Percentiles rank a stretch among this genome's conserved stretches.
Evolutionary conservation across 2,113 vertebrate genomes (phyloP).

Genomic region (Pardalotus punctatus): DNA sequence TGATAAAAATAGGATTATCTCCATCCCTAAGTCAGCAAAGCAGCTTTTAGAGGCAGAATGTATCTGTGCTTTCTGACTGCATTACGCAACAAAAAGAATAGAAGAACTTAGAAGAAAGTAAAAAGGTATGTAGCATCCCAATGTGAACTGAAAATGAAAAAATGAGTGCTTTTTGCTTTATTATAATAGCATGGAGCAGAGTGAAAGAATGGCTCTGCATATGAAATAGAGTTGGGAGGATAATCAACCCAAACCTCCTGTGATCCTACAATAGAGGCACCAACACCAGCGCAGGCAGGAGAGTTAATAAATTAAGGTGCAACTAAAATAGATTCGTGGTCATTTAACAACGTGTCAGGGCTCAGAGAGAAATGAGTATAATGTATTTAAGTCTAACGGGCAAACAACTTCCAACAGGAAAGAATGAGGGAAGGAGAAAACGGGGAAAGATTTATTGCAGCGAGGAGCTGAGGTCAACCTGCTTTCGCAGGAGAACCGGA

Average conservation of each 20-base stretch:
- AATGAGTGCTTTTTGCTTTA: background rate
- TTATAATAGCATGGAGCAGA: background rate
- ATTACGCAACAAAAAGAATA: background rate
- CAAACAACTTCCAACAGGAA: conserved; percentile 13
- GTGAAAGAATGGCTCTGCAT: conserved; percentile 19
- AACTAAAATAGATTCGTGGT: conserved; percentile 28
- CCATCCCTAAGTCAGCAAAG: background rate
- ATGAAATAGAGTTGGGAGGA: conserved; percentile 8
- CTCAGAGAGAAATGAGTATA: background rate
- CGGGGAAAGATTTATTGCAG: conserved; percentile 27
- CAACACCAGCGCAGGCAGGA: background rate
- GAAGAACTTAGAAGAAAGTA: background rate
- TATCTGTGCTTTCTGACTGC: background rate
- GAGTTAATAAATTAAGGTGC: conserved; percentile 47
- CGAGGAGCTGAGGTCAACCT: background rate
- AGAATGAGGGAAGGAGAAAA: conserved; percentile 5
- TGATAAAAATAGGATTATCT: background rate
- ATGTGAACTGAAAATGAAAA: conserved; percentile 6
- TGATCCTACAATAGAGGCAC: background rate
- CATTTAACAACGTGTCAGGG: background rate
- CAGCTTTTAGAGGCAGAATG: background rate
- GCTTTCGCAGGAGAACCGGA: background rate
- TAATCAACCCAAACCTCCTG: conserved; percentile 10
- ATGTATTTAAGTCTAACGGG: conserved; percentile 23
- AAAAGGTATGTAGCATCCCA: background rate